Conservation (phyloP, 1,140 invertebrate genomes). For the Epicauta chinensis region DNA sequence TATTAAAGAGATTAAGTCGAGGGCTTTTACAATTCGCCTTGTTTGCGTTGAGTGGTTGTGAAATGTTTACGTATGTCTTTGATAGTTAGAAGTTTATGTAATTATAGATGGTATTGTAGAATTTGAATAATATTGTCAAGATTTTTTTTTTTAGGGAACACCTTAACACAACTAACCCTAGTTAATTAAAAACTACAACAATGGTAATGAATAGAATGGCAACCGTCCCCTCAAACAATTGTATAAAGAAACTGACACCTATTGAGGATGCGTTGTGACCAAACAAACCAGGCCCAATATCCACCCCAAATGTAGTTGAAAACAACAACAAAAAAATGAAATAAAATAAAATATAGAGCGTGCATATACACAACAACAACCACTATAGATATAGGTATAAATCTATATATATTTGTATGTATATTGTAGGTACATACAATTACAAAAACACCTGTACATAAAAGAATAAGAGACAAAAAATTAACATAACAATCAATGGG, state of each 20-base stretch:
- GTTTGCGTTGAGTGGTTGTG: constrained; percentile 35
- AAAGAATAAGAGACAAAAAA: constrained; percentile 43
- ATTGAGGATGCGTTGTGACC: constrained; percentile 15
- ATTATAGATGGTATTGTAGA: too few species aligned
- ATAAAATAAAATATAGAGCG: neutral
- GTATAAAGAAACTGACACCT: constrained; percentile 18
- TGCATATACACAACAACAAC: constrained; percentile 1
- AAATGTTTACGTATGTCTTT: constrained; percentile 30
- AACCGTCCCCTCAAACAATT: constrained; percentile 15
- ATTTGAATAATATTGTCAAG: too few species aligned
- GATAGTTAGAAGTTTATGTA: neutral
- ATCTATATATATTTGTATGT: neutral
- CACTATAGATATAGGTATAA: constrained; percentile 17
- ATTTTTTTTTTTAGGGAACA: too few species aligned
- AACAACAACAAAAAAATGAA: constrained; percentile 15
- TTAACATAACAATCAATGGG: constrained; percentile 41
- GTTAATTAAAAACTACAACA: constrained; percentile 21
- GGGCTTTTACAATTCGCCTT: constrained; percentile 22
- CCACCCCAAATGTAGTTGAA: constrained; percentile 16
- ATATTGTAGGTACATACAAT: constrained; percentile 33
- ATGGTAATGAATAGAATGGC: constrained; percentile 5
- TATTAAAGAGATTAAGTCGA: constrained; percentile 36
- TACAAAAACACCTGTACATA: constrained; percentile 41
- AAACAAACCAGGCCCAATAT: constrained; percentile 15
- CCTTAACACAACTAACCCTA: neutral